Evolutionary conservation across 2,797 vertebrate genomes (phyloP), one percentile per base, ranked within the genome.

Genomic region (Centroberyx gerrardi): DNA sequence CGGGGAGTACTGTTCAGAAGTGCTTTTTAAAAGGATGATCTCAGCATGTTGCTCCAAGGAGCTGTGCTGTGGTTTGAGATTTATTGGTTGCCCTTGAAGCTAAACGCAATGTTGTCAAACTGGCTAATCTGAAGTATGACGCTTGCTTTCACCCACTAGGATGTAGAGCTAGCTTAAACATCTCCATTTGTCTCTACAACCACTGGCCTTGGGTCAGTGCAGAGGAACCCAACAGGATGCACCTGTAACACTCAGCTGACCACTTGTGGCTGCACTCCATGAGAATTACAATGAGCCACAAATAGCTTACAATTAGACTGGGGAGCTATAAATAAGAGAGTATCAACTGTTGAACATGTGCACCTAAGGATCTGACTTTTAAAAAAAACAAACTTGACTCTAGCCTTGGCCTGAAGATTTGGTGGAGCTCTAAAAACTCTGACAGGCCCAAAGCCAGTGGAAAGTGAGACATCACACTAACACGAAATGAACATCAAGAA

Each of bases 221-320:
- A 18, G n/a, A 68, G 65, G 54, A 78, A 18, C 18, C 52, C 10
- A 74, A 73, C 75, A 87, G 80, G 81, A 90, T 72, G 68, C 74
- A 72, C 54, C 74, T 84, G 72, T 42, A 82, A 59, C 78, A 69
- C 9, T 67, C 10, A 68, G 52, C 54, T 65, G 68, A 51, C 75
- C 72, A 71, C 74, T 74, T 0, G 9, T 59, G 40, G 63, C 56
- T 74, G 59, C 49, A 67, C 42, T 38, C 33, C 17, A 10, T 40
- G 36, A 62, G 49, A 2, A 42, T 28, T 31, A 80, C 69, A 68
- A 66, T 60, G 58, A 65, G 33, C 68, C 52, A 72, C 28, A 75
- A 75, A 83, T 68, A 85, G 17, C 15, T 28, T 42, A 63, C 46
- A 68, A 73, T 53, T 64, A 62, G 36, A 54, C 29, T 14, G 1